Percentiles rank a stretch among this genome's conserved stretches.
These are phyloP conservation scores for Zingel zingel DNA, from an alignment of 2,113 vertebrate species.

Conservation along the genomic window DNA sequence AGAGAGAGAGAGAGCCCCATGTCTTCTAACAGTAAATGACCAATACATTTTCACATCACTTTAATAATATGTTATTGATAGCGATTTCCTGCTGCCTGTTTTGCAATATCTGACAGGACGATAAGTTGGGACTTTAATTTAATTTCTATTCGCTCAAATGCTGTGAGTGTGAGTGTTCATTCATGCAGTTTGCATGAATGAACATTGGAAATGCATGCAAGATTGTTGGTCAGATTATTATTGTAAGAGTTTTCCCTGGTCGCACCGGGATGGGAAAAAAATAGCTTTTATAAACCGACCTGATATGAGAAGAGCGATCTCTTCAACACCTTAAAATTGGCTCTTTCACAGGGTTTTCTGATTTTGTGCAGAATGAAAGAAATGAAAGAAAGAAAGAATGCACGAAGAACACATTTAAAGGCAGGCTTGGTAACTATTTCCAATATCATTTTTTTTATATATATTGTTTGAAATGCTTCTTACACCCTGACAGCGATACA, in stretches of 20 bases:
- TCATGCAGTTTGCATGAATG: not conserved
- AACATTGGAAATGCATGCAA: not conserved
- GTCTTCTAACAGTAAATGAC: not conserved
- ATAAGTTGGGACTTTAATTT: not conserved
- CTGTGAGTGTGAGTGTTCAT: not conserved
- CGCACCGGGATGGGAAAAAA: fast-evolving
- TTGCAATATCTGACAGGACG: not conserved
- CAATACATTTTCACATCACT: not conserved
- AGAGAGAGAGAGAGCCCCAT: no score
- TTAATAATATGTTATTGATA: not conserved
- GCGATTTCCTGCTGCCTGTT: not conserved
- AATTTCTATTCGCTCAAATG: not conserved
- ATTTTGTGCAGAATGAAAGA: no score
- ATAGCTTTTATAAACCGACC: no score
- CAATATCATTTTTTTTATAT: no score
- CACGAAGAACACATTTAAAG: no score
- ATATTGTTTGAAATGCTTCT: no score
- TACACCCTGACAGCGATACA: no score
- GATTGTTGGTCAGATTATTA: not conserved
- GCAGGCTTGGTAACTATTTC: no score
- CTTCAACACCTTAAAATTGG: not conserved
- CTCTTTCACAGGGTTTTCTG: no score
- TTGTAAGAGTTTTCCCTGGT: no score
- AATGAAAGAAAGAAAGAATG: no score
- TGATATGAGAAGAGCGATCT: not conserved